Base-by-base conservation (phyloP, 2,797 vertebrate genomes). In the Petrocephalus schoutedeni region DNA sequence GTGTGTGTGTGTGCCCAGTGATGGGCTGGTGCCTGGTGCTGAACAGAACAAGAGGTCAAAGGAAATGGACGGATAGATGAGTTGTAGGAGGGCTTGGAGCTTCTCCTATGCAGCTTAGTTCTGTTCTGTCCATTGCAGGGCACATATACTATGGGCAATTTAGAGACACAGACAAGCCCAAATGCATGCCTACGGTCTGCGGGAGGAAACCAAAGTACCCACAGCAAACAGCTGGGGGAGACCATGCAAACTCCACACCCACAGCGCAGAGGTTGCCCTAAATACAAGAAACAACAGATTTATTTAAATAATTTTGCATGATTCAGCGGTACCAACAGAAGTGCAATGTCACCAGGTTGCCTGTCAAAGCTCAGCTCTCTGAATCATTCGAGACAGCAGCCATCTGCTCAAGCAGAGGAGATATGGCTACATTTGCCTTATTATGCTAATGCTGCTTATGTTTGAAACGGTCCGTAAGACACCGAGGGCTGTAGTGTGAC, bases 331-430 rank as follows among this genome's bases (percentile, higher is more conserved):
- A 51, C 21, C 84, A 23, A 14, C 56, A 86, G 53, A 58, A 86
- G 10, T 36, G 56, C 21, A 89, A 91, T 89, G 90, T 89, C 89
- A 91, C 91, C 92, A 92, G 92, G 91, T 89, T 89, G 86, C 83
- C 67, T 74, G 89, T 85, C 87, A 85, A 12, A 90, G 74, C 89
- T 90, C 90, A 87, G 53, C 84, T 16, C 32, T 57, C 49, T 58
- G 56, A 86, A 58, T 54, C 84, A 32, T 58, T 2, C 23, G 12
- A 28, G 56, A 86, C 84, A n/a, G 32, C 53, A 10, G 14, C 84
- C 84, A 86, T 86, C 84, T 86, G 84, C 53, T 57, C 4, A 14
- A 45, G 28, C 32, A 19, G 12, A 57, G 3, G 54, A 14, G 84
- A 59, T 41, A 54, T 54, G 53, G 84, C 83, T 16, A 19, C 21